Conservation (phyloP, 2,797 vertebrate species). For the Gila robusta region DNA sequence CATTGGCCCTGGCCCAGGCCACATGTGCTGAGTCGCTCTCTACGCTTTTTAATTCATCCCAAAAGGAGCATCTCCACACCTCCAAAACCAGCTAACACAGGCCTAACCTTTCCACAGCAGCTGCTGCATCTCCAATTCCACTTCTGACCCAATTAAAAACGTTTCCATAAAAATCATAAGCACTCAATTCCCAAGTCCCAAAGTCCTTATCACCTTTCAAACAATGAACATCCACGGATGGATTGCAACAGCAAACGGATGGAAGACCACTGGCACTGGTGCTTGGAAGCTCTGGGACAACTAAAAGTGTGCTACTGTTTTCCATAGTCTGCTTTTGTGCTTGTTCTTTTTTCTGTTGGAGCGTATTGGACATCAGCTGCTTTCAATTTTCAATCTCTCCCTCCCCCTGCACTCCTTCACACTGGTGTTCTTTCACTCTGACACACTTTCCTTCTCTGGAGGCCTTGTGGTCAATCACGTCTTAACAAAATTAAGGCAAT, state of each 20-base stretch:
- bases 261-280: conserved; percentile 21
- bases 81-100: conserved; percentile 17
- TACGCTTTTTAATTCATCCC: conserved; percentile 1
- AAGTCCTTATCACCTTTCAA: conserved; percentile 5
- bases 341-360: conserved; percentile 32
- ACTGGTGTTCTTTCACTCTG: conserved; percentile 12
- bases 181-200: not conserved
- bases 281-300: conserved; percentile 34
- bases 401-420: conserved; percentile 14
- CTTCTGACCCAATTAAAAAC: not conserved
- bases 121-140: conserved; percentile 2
- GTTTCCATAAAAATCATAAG: not conserved
- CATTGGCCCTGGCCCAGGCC: conserved; percentile 24
- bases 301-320: conserved; percentile 32
- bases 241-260: not conserved
- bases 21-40: conserved; percentile 10
- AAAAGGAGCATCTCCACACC: conserved; percentile 14
- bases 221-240: not conserved
- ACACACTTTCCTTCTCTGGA: conserved; percentile 42
- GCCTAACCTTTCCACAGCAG: not conserved
- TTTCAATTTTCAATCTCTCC: conserved; percentile 53
- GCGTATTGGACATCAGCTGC: conserved; percentile 56
- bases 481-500: conserved; percentile 43
- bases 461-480: conserved; percentile 15
- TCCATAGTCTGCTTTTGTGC: conserved; percentile 27